Conservation (phyloP, 2,113 vertebrate genomes). For the Sminthopsis crassicaudata region DNA sequence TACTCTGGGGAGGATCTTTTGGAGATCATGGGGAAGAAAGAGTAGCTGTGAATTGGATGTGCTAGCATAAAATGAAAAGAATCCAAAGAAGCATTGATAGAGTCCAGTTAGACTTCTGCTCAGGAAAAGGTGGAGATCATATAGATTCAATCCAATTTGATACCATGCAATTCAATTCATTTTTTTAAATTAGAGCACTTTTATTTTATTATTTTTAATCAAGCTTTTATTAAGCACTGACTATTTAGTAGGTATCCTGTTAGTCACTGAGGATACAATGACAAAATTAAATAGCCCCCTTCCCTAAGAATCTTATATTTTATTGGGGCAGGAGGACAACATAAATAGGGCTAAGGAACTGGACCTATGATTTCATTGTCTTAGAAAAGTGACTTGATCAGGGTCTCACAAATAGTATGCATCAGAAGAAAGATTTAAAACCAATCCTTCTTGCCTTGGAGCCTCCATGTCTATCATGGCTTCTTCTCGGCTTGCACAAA, state of each 20-base stretch:
- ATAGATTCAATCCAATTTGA: not conserved
- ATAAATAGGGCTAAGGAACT: not conserved
- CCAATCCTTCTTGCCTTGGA: not conserved
- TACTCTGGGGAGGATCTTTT: not conserved
- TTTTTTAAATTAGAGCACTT: too few species aligned
- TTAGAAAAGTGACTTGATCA: not conserved
- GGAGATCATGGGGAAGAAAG: not conserved
- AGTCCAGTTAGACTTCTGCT: not conserved
- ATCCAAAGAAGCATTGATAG: not conserved
- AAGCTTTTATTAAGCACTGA: not conserved
- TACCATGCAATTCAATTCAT: not conserved
- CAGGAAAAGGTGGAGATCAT: not conserved
- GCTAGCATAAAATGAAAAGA: not conserved
- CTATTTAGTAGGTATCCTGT: not conserved
- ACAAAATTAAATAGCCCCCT: not conserved
- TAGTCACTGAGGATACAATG: not conserved
- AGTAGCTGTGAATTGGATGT: not conserved
- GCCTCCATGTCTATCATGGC: not conserved
- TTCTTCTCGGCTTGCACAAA: not conserved
- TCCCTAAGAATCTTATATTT: not conserved
- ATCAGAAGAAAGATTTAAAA: not conserved
- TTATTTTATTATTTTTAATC: too few species aligned
- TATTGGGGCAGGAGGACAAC: not conserved
- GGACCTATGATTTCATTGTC: not conserved
- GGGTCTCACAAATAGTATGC: not conserved